phyloP scores from a whole-genome alignment of 2,888 invertebrate genomes.

The Machimus atricapillus region DNA sequence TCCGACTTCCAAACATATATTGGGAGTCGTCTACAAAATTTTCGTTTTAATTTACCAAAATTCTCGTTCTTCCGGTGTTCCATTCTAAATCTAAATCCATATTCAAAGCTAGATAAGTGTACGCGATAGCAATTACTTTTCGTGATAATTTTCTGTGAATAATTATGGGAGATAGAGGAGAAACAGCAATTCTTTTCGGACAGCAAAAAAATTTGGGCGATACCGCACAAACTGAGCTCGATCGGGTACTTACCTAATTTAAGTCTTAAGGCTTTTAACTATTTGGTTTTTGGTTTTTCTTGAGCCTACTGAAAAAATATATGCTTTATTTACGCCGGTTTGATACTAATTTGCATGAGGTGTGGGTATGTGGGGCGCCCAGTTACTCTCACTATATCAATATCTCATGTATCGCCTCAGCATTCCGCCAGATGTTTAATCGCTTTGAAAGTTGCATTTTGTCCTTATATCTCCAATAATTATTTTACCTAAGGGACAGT shows the following conservation, averaged over 20 bases:
- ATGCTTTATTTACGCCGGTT: neutral
- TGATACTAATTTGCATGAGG: neutral
- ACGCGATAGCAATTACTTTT: neutral
- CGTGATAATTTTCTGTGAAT: conserved; percentile 21
- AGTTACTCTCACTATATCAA: neutral
- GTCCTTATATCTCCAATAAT: conserved; percentile 24
- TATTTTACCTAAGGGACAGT: neutral
- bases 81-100: neutral
- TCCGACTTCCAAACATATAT: neutral
- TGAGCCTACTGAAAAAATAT: too few relatives aligned
- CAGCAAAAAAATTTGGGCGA: neutral
- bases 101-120: neutral
- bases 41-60: neutral
- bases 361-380: neutral
- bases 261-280: neutral
- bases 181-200: conserved; percentile 34
- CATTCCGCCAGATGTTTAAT: neutral
- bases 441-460: conserved; percentile 11
- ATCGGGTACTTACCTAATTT: conserved; percentile 17
- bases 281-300: conserved; percentile 1
- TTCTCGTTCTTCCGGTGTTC: neutral
- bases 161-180: conserved; percentile 41
- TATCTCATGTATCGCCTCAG: neutral
- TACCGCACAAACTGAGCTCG: conserved; percentile 5
- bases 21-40: neutral